Evolutionary conservation across 1,140 invertebrate genomes (phyloP), one percentile per base, ranked within the genome.

Genomic region (Aricia agestis): DNA sequence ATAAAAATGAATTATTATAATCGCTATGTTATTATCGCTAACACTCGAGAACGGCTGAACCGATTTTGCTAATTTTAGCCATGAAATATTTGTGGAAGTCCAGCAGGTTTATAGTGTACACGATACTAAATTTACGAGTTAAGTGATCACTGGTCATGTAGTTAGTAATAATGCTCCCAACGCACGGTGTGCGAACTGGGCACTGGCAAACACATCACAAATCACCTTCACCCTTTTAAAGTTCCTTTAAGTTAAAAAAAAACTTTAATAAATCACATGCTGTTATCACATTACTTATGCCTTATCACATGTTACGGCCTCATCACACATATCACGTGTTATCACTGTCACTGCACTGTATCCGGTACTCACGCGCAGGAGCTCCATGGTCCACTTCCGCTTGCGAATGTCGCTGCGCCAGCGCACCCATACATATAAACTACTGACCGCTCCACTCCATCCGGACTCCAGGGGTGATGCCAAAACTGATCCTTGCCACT

Each of bases 361-460:
- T 63, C 59, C 59, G 71, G 78, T 88, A 89, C 89, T 91, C 82
- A 91, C 89, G 66, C 70, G 65, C 61, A 68, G 65, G 68, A 83
- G 71, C 74, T 75, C 87, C 89, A 91, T 91, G 69, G 69, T 76
- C 78, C 65, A 67, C 83, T 74, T 86, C 84, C 83, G 82, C 78
- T 81, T 81, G 78, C 82, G 81, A 83, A 78, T 78, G 72, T 18
- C 79, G 74, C 74, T 73, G 69, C 65, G 66, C 69, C 57, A 70
- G 11, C 45, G 71, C 76, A 86, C 86, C 81, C 74, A 87, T 89
- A 89, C 86, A 89, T 91, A 91, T 91, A 91, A 89, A 85, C 83
- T 89, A 83, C 72, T 82, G 73, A 52, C 57, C 52, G n/a, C 69
- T 91, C 89, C 89, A 89, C 89, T 86, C 74, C 73, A 82, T 82